phyloP scores from a whole-genome alignment of 2,888 invertebrate genomes.

The Drosophila paramelanica region DNA sequence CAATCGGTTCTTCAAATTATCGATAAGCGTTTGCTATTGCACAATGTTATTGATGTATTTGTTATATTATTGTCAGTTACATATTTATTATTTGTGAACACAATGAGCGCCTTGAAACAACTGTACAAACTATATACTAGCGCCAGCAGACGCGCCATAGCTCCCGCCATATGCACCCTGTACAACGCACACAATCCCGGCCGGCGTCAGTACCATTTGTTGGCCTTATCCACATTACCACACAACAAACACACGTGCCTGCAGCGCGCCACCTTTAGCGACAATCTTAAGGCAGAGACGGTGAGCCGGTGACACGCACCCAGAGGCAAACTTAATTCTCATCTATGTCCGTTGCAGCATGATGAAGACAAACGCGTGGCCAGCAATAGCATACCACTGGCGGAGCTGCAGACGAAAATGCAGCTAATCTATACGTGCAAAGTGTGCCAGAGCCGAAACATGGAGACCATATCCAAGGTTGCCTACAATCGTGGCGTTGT shows the following conservation, averaged over 20 bases:
- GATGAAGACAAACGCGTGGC: conserved; percentile 30
- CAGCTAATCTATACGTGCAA: conserved; percentile 95
- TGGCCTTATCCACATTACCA: conserved; percentile 29
- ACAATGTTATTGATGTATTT: conserved; percentile 28
- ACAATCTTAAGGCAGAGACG: conserved; percentile 9
- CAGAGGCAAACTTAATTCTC: neutral
- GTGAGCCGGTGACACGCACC: conserved; percentile 21
- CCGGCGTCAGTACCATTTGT: conserved; percentile 37
- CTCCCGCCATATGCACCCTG: neutral
- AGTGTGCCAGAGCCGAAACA: conserved; percentile 91
- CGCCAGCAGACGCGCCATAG: conserved; percentile 3
- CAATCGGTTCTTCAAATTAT: neutral
- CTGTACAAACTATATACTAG: conserved; percentile 42
- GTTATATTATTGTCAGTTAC: conserved; percentile 15
- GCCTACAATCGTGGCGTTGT: conserved; percentile 96
- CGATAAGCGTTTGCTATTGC: conserved; percentile 5
- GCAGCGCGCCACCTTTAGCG: conserved; percentile 26
- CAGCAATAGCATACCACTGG: conserved; percentile 63
- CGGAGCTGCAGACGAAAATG: conserved; percentile 86
- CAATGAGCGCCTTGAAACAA: conserved; percentile 52
- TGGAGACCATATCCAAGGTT: conserved; percentile 92
- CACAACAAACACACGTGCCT: conserved; percentile 44
- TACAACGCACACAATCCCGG: neutral
- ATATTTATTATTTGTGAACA: conserved; percentile 18
- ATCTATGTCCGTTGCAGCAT: conserved; percentile 16